Evolutionary conservation across 1,140 invertebrate genomes (phyloP), one percentile per base, ranked within the genome.

Genomic region (Nilaparvata lugens): DNA sequence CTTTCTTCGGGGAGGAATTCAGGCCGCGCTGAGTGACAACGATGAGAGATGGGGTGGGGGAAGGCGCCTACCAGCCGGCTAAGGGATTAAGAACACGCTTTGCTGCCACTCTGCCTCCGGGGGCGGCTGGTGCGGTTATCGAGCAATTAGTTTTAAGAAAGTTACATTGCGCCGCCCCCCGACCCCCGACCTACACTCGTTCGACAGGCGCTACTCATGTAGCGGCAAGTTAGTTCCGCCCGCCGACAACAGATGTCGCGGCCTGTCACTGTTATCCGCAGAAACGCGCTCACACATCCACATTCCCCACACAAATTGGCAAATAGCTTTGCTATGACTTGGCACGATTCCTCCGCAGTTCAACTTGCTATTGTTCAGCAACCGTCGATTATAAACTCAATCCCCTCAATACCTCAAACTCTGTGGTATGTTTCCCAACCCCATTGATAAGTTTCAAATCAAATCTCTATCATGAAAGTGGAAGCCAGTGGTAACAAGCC

Each of bases 131-230:
- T 48, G 45, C 45, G 45, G 45, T 48, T 48, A 48, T 48, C 45
- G 45, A 48, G 45, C 45, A 48, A 48, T 48, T 48, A 48, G 45
- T 48, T 48, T 48, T 48, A 48, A 48, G 45, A 48, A 48, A 48
- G 45, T 48, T 48, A 48, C 45, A 48, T 48, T 48, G 45, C 45
- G 45, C 45, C 31, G 31, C 31, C 31, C 31, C 25, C 31, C 1
- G 7, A 2, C 31, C 31, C 31, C 25, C 31, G 7, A 4, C 31
- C 31, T 1, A 9, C 2, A 48, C 16, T 23, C 7, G 45, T 48
- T 48, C 45, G 45, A 48, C 45, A 48, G 45, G 45, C 45, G 21
- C 45, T 19, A 48, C 45, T 23, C 45, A 23, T 19, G 45, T 23
- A 48, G 45, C 5, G 1, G 4, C 3, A 48, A 48, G 45, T 48